Evolutionary conservation across 2,113 vertebrate genomes (phyloP), one percentile per base, ranked within the genome.

Genomic region (Psophia crepitans): DNA sequence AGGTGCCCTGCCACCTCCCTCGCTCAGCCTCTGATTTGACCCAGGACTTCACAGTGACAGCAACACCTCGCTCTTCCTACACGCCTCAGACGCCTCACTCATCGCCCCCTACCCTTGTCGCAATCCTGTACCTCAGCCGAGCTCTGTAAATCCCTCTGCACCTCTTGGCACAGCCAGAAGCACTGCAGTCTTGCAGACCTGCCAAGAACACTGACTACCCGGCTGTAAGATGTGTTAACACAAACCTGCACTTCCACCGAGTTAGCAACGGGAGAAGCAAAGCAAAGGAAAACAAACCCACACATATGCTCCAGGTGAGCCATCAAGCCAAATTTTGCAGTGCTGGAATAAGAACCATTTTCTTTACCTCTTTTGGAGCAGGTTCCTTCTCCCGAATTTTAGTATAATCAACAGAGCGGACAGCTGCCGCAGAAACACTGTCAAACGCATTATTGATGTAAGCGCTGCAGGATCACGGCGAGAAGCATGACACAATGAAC

Each of bases 31-130:
- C 43, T 22, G 14, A 2, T 10, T 17, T 14, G 12, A 48, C 48
- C 23, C 57, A 71, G 60, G 30, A 64, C 19, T 66, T 39, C 32
- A 11, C 11, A 11, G 8, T 1, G 18, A 13, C 22, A 37, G 48
- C 2, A 46, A 41, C 54, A 81, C 35, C 37, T 32, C 9, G 1
- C 49, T 65, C 63, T 60, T 54, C 32, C 27, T 4, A 0, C 0
- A 2, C 16, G 5, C 9, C 57, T 46, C 66, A 6, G 49, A 3
- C 37, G 20, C 6, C 22, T 76, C 39, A 5, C 5, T 15, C 4
- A 0, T 61, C 58, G 1, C 13, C 32, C 32, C 54, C 56, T 46
- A 16, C 35, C 15, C 63, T 46, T 1, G 0, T 5, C 19, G 3
- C 51, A 23, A 10, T 12, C 20, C 68, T 44, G 21, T 5, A 3